phyloP scores from a whole-genome alignment of 1,140 invertebrate species.

The Thrips palmi region DNA sequence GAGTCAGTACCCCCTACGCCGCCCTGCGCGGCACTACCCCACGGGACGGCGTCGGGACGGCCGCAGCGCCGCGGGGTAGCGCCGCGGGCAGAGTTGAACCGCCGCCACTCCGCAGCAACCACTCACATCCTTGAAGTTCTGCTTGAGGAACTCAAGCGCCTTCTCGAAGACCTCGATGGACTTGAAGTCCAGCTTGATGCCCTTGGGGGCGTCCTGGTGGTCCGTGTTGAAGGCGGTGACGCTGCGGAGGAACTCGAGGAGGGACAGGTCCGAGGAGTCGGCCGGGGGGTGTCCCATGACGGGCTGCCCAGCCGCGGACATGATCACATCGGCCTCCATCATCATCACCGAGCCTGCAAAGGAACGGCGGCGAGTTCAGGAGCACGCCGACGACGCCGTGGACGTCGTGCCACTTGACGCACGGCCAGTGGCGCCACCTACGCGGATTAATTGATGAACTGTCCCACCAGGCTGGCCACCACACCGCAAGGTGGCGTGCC shows the following conservation, averaged over 20 bases:
- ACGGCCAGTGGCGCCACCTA: too few relatives aligned
- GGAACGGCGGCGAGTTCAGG: too few relatives aligned
- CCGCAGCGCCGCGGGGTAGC: too few relatives aligned
- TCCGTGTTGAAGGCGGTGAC: slow-evolving; percentile 31
- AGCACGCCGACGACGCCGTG: too few relatives aligned
- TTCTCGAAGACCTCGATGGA: slow-evolving; percentile 52
- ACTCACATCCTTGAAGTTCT: slow-evolving; percentile 24
- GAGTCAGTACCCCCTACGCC: slow-evolving; percentile 7
- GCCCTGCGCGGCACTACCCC: slow-evolving; percentile 9
- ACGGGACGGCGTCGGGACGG: neutral
- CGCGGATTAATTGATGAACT: too few relatives aligned
- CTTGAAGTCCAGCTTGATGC: slow-evolving; percentile 82
- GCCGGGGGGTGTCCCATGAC: slow-evolving; percentile 75
- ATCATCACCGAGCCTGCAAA: slow-evolving; percentile 46
- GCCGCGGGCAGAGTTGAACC: neutral
- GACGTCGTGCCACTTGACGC: too few relatives aligned
- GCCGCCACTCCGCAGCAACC: neutral
- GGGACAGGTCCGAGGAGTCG: slow-evolving; percentile 49
- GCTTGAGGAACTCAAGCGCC: slow-evolving; percentile 34
- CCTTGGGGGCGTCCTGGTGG: slow-evolving; percentile 28
- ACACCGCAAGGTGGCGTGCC: too few relatives aligned
- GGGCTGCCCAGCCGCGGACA: slow-evolving; percentile 36
- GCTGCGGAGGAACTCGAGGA: slow-evolving; percentile 48
- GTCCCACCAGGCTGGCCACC: too few relatives aligned
- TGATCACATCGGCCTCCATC: slow-evolving; percentile 73